phyloP scores from a whole-genome alignment of 2,113 vertebrate genomes.

The Neolamprologus kungweensis region DNA sequence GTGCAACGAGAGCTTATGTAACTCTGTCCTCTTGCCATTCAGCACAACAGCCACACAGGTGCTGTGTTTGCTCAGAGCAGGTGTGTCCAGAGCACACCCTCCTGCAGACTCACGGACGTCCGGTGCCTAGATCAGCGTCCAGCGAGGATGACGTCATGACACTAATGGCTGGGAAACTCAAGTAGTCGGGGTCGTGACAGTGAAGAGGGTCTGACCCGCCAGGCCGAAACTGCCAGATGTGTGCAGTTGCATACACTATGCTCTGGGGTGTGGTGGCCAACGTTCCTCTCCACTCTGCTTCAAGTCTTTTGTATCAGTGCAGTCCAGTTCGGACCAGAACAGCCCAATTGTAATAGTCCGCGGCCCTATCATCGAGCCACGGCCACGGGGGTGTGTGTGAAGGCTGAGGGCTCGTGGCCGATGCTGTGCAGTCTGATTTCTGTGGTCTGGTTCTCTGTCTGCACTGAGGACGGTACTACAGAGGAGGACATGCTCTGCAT shows the following conservation, averaged over 20 bases:
- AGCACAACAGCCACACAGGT: background rate
- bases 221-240: background rate
- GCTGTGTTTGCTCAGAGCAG: background rate
- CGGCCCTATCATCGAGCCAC: constrained; percentile 48
- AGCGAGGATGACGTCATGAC: background rate
- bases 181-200: background rate
- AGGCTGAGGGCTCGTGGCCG: constrained; percentile 69
- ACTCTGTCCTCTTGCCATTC: background rate
- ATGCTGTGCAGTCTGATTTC: constrained; percentile 89
- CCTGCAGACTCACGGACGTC: background rate
- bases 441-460: constrained; percentile 57
- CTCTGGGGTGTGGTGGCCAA: background rate
- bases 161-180: background rate
- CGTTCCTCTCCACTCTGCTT: background rate
- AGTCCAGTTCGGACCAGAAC: background rate
- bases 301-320: constrained; percentile 5
- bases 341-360: background rate
- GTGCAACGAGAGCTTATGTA: constrained; percentile 3
- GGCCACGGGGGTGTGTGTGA: constrained; percentile 28
- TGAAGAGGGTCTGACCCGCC: background rate
- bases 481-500: constrained; percentile 79
- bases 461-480: background rate
- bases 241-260: background rate
- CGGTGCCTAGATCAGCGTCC: background rate
- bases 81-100: background rate